These are phyloP conservation scores for Peromyscus nudipes DNA, from an alignment of 2,797 vertebrate genomes.

Conservation along the genomic window DNA sequence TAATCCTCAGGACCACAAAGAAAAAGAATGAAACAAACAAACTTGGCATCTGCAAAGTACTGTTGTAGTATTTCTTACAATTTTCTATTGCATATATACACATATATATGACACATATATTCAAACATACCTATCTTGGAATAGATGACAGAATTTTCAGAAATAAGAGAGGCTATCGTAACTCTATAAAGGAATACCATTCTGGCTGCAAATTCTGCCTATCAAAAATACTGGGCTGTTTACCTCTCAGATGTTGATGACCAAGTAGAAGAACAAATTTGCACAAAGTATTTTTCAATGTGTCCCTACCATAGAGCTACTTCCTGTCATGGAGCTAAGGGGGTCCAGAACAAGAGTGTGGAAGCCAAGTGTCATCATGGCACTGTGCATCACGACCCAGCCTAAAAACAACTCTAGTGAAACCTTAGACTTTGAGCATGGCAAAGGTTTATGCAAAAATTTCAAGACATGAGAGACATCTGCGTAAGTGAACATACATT, in stretches of 20 bases:
- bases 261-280: not conserved
- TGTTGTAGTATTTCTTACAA: not conserved
- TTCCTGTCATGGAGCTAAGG: not conserved
- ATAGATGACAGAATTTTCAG: conserved; percentile 7
- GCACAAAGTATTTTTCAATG: not conserved
- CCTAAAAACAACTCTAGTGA: not conserved
- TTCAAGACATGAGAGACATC: not conserved
- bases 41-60: not conserved
- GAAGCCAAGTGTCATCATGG: not conserved
- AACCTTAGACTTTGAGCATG: not conserved
- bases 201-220: not conserved
- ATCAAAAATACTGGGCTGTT: not conserved
- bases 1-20: not conserved
- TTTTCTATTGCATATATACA: not conserved
- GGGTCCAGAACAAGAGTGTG: not conserved
- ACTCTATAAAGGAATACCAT: not conserved
- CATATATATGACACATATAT: not conserved
- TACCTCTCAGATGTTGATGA: conserved; percentile 28
- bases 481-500: not conserved
- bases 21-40: not conserved
- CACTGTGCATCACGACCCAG: not conserved
- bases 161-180: not conserved
- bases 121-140: not conserved
- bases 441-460: conserved; percentile 27
- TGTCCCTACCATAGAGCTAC: not conserved